Evolutionary conservation across 2,888 invertebrate species (phyloP), one percentile per base, ranked within the genome.

Genomic region (Hedya salicella): DNA sequence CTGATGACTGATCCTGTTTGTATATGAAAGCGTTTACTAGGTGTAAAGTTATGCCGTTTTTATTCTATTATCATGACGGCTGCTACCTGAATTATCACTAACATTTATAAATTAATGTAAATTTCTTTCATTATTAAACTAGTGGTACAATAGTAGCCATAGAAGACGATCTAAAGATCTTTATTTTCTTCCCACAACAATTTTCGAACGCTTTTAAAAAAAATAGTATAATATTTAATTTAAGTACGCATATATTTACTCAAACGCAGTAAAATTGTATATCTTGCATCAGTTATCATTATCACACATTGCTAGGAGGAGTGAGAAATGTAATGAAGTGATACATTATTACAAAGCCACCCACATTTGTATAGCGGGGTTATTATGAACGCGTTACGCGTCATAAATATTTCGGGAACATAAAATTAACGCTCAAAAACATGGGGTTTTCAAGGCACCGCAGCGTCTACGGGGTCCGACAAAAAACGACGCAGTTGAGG

Each of bases 371-470:
- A 89, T 89, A 87, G 89, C 79, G 72, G 78, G 82, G 86, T 87
- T 88, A 89, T 91, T 89, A 89, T 82, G 86, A 83, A 81, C 86
- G 82, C 88, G 89, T 91, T 91, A 92, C 91, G 91, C 88, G 87
- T 91, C 91, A 91, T 91, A 91, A 92, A 91, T 91, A 91, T 91
- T 91, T 91, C 90, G 87, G 88, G 85, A 90, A 91, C 91, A 89
- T 91, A 89, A 92, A 92, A 90, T 91, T 90, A 91, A 92, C 92
- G 90, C 90, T 88, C 87, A 89, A 87, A 90, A 91, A 89, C 88
- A 90, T 85, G 89, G 25, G 87, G 80, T 83, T 89, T 86, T 87
- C 83, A 86, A 87, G 91, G 92, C 92, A 91, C 92, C 92, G 87
- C 86, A 85, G 81, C 86, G 92, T 92, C 92, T 92, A 85, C 90